Base-by-base conservation (phyloP, 2,888 invertebrate genomes). In the Eudasyphora cyanicolor region DNA sequence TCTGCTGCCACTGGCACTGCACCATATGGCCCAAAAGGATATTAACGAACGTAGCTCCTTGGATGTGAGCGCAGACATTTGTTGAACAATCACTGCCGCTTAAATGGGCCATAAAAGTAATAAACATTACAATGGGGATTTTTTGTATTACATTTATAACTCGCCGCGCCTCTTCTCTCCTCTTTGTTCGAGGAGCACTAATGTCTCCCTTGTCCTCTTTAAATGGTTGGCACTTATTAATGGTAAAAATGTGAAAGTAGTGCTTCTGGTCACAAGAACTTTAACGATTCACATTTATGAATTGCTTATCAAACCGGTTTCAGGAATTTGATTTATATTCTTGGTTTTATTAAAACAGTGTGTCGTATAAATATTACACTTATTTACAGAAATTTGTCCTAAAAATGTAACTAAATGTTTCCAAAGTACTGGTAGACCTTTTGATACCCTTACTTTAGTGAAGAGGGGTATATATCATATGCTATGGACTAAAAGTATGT, bases 1-100 rank as follows among this genome's bases (percentile, higher is more conserved):
- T 10, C 12, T 35, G 12, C 14, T 19, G 8, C n/a, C n/a, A n/a
- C n/a, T n/a, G n/a, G n/a, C n/a, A n/a, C 38, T 38, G 38, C 12
- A 64, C n/a, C 64, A 38, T 64, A 35, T 64, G 64, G 64, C 2
- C 12, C 5, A 12, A 38, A 32, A 57, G 2, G 27, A 57, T 27
- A n/a, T n/a, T 10, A 27, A 24, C 3, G 57, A n/a, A n/a, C n/a
- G 57, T 27, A 24, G 27, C 12, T 10, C 12, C 27, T 27, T 24
- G 12, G 7, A n/a, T 12, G n/a, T n/a, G n/a, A 27, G 8, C 12
- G 21, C 54, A 54, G 35, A 64, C 64, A 38, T 38, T 38, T 64
- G 38, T 64, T 64, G 10, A 19, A 64, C 64, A 64, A 64, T 64
- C 64, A 64, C 64, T 32, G 38, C 64, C n/a, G n/a, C 12, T 27